Conservation (phyloP, 2,113 vertebrate species). For the Abramis brama region DNA sequence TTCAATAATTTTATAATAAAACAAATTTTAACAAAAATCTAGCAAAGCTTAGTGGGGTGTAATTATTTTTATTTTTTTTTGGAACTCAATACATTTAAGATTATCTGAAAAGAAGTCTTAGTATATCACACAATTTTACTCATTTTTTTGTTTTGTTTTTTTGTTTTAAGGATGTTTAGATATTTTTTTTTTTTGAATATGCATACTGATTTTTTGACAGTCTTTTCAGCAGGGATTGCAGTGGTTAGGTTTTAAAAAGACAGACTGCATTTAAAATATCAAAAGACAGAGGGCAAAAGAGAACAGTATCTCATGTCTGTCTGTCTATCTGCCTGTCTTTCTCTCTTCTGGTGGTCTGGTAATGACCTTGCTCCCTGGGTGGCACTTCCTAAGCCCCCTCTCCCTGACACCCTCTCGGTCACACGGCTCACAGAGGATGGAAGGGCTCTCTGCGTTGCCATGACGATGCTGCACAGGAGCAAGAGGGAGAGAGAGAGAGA, state of each 20-base stretch:
- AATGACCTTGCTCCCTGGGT: conserved; percentile 55
- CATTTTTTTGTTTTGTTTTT: too few species aligned
- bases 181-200: too few species aligned
- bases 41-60: neutral
- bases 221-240: conserved; percentile 26
- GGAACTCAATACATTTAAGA: neutral
- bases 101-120: neutral
- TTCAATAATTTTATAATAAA: neutral
- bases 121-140: neutral
- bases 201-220: neutral
- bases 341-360: conserved; percentile 38
- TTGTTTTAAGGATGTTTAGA: too few species aligned
- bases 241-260: neutral
- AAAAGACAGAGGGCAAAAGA: conserved; percentile 6
- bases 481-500: conserved; percentile 22
- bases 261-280: neutral
- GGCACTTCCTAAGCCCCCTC: conserved; percentile 54
- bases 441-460: conserved; percentile 80
- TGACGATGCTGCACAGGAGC: conserved; percentile 73
- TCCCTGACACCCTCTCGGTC: conserved; percentile 69
- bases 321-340: neutral
- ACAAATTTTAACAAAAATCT: neutral
- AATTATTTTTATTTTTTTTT: too few species aligned
- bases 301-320: neutral
- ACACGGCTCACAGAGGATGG: conserved; percentile 76